Conservation (phyloP, 2,888 invertebrate genomes). For the Tryphoninae sp. region DNA sequence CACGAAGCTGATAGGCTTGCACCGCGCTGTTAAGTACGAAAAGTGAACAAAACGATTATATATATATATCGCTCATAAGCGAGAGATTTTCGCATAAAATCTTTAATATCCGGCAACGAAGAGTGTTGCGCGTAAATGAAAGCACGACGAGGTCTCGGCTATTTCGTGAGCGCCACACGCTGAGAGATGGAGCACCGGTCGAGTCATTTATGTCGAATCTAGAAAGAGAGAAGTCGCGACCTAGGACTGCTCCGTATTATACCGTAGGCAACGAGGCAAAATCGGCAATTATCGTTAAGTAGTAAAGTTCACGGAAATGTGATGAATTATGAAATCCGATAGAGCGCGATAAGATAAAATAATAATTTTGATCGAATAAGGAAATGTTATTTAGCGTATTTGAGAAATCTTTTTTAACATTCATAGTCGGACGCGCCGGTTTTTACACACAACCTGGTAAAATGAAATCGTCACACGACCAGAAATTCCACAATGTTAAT, state of each 20-base stretch:
- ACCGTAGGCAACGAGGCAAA: conserved; percentile 2
- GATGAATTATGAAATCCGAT: neutral
- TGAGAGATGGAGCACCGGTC: conserved; percentile 24
- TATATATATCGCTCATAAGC: conserved; percentile 52
- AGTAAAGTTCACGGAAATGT: neutral
- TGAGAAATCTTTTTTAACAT: neutral
- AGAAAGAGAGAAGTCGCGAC: conserved; percentile 11
- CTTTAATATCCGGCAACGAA: conserved; percentile 67
- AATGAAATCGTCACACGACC: no score
- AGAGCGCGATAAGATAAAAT: neutral
- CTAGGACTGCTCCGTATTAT: conserved; percentile 17
- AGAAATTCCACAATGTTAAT: neutral
- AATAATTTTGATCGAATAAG: neutral
- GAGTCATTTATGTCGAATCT: conserved; percentile 33
- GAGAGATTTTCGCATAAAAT: conserved; percentile 61
- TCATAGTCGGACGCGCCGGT: neutral
- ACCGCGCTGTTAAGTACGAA: conserved; percentile 46
- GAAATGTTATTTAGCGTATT: neutral
- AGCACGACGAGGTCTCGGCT: conserved; percentile 38
- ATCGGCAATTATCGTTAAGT: conserved; percentile 1
- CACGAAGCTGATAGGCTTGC: conserved; percentile 4
- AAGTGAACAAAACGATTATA: conserved; percentile 50
- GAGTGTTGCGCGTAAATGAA: conserved; percentile 60
- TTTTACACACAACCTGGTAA: neutral
- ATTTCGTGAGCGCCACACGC: conserved; percentile 36